phyloP scores from a whole-genome alignment of 2,113 vertebrate species.

The Gopherus flavomarginatus region DNA sequence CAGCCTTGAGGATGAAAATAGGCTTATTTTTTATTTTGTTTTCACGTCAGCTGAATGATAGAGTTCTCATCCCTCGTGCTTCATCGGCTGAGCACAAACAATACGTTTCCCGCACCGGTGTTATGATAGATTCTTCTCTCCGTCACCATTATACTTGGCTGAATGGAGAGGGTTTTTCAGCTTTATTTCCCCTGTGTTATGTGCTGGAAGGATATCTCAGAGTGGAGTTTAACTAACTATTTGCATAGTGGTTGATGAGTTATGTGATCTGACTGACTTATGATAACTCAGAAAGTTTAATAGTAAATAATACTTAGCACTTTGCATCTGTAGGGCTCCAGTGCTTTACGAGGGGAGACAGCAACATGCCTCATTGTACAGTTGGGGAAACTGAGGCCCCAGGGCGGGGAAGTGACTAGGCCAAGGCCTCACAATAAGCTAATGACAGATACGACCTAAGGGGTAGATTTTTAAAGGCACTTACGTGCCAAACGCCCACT shows the following conservation, averaged over 20 bases:
- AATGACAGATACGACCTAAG: neutral
- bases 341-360: neutral
- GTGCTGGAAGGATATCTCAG: neutral
- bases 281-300: neutral
- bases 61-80: slow-evolving; percentile 61
- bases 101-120: slow-evolving; percentile 41
- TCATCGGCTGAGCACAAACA: slow-evolving; percentile 64
- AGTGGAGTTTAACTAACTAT: neutral
- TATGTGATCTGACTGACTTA: neutral
- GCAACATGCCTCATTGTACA: neutral
- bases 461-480: neutral
- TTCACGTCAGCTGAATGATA: slow-evolving; percentile 44
- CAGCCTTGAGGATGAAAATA: slow-evolving; percentile 58
- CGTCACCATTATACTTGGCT: neutral
- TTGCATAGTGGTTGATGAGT: neutral
- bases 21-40: slow-evolving; percentile 63
- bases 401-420: neutral
- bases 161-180: neutral
- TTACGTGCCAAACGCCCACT: neutral
- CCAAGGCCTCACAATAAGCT: neutral
- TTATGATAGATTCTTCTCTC: slow-evolving; percentile 54
- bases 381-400: neutral
- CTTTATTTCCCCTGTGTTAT: fast-evolving
- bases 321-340: neutral
- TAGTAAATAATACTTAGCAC: neutral